Conservation (phyloP, 2,888 invertebrate genomes). For the Ectobius pallidus region DNA sequence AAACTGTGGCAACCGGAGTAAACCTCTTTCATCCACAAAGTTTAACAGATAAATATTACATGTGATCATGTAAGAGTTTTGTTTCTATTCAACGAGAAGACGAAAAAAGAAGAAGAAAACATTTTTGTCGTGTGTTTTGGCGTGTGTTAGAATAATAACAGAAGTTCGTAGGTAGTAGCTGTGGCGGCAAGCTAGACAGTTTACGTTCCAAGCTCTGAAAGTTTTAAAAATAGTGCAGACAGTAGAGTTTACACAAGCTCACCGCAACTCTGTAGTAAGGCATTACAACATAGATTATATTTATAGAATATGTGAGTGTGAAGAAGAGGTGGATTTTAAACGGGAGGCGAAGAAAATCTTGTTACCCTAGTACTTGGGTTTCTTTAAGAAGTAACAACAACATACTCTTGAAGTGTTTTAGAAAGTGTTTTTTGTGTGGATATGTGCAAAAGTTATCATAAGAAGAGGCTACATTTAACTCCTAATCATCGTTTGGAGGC, state of each 20-base stretch:
- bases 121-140: neutral
- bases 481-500: neutral
- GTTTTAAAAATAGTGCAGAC: neutral
- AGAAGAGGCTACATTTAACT: too few relatives aligned
- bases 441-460: too few relatives aligned
- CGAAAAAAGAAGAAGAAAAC: neutral
- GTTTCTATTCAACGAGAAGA: too few relatives aligned
- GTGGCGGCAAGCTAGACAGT: neutral
- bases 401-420: too few relatives aligned
- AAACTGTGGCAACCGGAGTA: neutral
- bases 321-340: neutral
- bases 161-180: too few relatives aligned
- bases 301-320: slow-evolving; percentile 12
- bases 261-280: too few relatives aligned
- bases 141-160: too few relatives aligned
- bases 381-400: too few relatives aligned
- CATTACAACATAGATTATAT: neutral
- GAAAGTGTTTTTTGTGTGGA: too few relatives aligned
- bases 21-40: neutral
- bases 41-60: neutral
- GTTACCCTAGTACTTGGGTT: too few relatives aligned
- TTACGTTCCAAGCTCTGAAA: slow-evolving; percentile 2
- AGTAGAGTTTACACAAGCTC: neutral
- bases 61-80: neutral
- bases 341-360: too few relatives aligned